Conservation (phyloP, 92 coral and sea anemone genomes). For the Umimayanthus kanabou region DNA sequence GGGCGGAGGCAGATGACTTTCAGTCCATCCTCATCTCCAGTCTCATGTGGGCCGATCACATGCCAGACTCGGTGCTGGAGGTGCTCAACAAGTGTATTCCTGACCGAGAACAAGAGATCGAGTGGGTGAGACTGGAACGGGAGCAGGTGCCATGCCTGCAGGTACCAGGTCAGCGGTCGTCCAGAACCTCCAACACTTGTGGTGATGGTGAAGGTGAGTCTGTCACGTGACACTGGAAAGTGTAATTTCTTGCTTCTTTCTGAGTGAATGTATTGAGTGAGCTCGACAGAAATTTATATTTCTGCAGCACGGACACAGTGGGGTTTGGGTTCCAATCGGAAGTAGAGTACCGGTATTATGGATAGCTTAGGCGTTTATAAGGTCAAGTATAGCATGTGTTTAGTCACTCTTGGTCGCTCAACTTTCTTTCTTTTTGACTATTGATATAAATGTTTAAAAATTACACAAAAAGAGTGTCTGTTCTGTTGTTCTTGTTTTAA, state of each 20-base stretch:
- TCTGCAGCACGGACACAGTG: no score
- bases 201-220: conserved; percentile 8
- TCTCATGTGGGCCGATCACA: conserved; percentile 98
- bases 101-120: conserved; percentile 68
- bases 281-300: no score
- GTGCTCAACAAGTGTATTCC: conserved; percentile 90
- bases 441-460: no score
- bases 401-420: no score
- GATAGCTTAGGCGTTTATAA: no score
- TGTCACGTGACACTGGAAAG: no score
- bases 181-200: not conserved
- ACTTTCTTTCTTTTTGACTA: not conserved
- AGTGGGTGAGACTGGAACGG: conserved; percentile 38
- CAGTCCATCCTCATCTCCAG: conserved; percentile 87
- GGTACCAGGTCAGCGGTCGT: conserved; percentile 36
- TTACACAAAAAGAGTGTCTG: no score
- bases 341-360: no score
- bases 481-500: no score
- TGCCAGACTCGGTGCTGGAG: conserved; percentile 97
- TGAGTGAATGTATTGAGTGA: not conserved
- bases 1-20: conserved; percentile 91
- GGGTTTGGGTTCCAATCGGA: no score
- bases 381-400: no score
- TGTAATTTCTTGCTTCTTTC: not conserved
- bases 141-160: not conserved